Evolutionary conservation across 2,797 vertebrate genomes (phyloP).

Genomic region (Sarcoramphus papa): DNA sequence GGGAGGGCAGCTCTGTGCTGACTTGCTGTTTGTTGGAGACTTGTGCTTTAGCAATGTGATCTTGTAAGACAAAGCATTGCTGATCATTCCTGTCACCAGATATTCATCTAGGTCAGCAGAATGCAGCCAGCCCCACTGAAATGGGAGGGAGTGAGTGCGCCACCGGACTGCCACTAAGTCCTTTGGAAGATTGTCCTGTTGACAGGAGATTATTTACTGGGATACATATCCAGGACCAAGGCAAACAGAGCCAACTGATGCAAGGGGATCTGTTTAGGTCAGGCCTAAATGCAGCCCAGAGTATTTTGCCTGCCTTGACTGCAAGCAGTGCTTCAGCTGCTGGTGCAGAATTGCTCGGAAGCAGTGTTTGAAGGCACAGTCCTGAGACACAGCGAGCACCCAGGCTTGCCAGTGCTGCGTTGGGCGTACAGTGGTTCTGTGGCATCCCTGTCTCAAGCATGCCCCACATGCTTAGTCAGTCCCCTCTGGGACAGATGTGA

Average conservation of each 20-base stretch:
- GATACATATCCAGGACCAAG: neutral
- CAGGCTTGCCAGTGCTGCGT: rapidly evolving
- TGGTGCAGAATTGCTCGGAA: neutral
- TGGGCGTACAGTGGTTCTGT: neutral
- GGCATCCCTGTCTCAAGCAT: neutral
- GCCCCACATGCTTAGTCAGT: rapidly evolving
- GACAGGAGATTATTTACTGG: neutral
- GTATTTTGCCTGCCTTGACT: neutral
- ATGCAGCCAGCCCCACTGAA: neutral
- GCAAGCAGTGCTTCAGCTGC: neutral
- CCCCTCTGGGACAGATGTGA: neutral
- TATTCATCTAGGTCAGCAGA: neutral
- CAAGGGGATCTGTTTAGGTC: neutral
- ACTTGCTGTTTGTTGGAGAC: neutral
- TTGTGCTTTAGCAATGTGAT: neutral
- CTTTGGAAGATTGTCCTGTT: neutral
- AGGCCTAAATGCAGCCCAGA: neutral
- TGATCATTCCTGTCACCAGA: slow-evolving; percentile 14
- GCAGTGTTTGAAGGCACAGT: neutral
- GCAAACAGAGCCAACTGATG: neutral
- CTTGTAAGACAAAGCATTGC: neutral
- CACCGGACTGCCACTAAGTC: neutral
- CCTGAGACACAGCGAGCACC: rapidly evolving
- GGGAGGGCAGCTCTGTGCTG: neutral
- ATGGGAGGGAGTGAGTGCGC: neutral